Evolutionary conservation across 2,797 vertebrate genomes (phyloP), one percentile per base, ranked within the genome.

Genomic region (Eulemur albifrons): DNA sequence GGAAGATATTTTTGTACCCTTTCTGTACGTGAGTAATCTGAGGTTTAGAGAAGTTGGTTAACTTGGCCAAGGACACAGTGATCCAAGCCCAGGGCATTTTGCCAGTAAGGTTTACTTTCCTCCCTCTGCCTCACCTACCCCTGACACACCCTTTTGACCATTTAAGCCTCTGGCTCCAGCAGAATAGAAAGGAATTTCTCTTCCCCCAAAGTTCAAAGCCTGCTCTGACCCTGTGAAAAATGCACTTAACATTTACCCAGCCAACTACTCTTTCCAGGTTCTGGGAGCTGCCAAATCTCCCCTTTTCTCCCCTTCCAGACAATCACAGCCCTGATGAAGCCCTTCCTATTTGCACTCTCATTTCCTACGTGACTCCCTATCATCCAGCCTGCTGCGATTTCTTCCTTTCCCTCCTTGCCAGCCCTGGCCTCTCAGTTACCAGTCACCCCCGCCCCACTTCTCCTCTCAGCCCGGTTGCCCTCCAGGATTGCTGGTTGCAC

Each of bases 41-140:
- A 94, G 70, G 12, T n/a, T 90, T 54, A 70, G 67, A 77, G 43
- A 79, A 63, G 65, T 43, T 77, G 88, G 63, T 95, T 95, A 67
- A 38, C 27, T 27, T 85, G 88, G 50, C 61, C 30, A 59, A 50
- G 57, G 54, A 67, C 83, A 18, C 11, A 1, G 4, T 85, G 20
- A 73, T 57, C 54, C 6, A 20, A 84, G 59, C 18, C 69, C 25
- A 57, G 27, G 48, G 6, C 20, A 45, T 70, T 75, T 76, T 23
- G 35, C 17, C 63, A 4, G 43, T 67, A 85, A 57, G 67, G 83
- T 27, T 45, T 2, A 7, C 35, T 57, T 48, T 11, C 50, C 18
- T 70, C 6, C 25, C 61, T 67, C 27, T 52, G 40, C 63, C 57
- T 43, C 10, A 17, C 38, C 21, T 35, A 52, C 27, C 30, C 23